phyloP scores from a whole-genome alignment of 2,113 vertebrate species.

The Eublepharis macularius region DNA sequence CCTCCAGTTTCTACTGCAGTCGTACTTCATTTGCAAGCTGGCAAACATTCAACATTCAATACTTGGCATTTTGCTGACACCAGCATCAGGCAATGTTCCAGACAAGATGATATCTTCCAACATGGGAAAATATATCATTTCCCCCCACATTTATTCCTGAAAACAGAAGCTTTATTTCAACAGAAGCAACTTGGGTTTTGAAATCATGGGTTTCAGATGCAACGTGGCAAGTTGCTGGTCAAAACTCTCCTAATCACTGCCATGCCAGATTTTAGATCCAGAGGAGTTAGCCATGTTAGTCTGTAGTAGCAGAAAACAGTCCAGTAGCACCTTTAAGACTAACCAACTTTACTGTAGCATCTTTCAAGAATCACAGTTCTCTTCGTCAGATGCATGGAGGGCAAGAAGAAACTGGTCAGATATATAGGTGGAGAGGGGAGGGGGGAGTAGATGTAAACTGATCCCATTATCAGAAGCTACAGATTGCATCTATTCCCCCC shows the following conservation, averaged over 20 bases:
- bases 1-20: background rate
- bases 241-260: background rate
- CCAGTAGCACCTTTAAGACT: too few species aligned
- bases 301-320: too few species aligned
- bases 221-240: background rate
- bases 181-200: background rate
- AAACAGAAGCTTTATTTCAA: background rate
- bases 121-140: background rate
- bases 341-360: too few species aligned
- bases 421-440: too few species aligned
- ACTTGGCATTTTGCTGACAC: background rate
- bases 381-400: too few species aligned
- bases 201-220: background rate
- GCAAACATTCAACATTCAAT: slow-evolving; percentile 1
- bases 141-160: background rate
- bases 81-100: background rate
- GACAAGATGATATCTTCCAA: background rate
- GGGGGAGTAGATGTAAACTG: too few species aligned
- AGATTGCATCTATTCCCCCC: too few species aligned
- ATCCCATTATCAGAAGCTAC: too few species aligned
- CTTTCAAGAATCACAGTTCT: too few species aligned
- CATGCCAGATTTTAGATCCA: too few species aligned
- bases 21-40: background rate
- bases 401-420: too few species aligned
- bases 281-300: too few species aligned